Conservation (phyloP, 2,113 vertebrate species). For the Lepus americanus region DNA sequence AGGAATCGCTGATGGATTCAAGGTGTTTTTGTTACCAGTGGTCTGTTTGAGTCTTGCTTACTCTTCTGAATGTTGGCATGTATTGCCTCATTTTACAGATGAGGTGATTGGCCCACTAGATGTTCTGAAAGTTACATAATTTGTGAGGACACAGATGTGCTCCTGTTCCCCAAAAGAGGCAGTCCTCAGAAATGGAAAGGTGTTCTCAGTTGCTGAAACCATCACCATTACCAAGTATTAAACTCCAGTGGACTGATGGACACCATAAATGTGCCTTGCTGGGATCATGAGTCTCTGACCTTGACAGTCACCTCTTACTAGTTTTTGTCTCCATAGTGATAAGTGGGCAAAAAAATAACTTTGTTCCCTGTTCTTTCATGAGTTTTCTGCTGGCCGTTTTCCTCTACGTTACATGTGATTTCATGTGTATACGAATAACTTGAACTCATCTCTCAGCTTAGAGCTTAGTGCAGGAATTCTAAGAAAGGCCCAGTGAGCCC, state of each 20-base stretch:
- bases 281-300: neutral
- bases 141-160: conserved; percentile 19
- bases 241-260: neutral
- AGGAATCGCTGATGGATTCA: neutral
- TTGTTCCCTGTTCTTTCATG: neutral
- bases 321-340: neutral
- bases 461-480: neutral
- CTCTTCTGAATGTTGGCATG: conserved; percentile 1
- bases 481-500: neutral
- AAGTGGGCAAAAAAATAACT: conserved; percentile 20
- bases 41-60: conserved; percentile 28
- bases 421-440: neutral
- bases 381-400: conserved; percentile 17
- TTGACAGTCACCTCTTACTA: neutral
- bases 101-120: neutral
- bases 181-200: neutral
- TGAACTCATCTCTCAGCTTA: conserved; percentile 1
- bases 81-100: conserved; percentile 25
- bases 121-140: neutral
- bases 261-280: neutral
- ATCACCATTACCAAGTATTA: neutral
- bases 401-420: neutral
- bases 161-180: neutral
- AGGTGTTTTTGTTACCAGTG: neutral
- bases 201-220: conserved; percentile 24